Conservation (phyloP, 2,113 vertebrate genomes). For the Serinus canaria region DNA sequence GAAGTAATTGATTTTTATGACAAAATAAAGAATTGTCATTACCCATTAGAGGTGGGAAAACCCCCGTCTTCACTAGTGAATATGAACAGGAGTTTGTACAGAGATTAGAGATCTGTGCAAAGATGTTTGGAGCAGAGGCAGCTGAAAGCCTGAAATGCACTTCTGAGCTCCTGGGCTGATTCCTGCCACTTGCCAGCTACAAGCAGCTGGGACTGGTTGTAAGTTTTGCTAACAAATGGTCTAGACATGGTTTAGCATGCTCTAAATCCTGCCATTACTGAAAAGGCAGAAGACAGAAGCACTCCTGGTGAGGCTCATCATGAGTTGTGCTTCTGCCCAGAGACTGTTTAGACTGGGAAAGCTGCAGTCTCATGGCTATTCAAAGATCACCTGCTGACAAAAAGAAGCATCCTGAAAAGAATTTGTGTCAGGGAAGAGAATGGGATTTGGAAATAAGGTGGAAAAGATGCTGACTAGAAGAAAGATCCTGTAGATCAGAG, state of each 20-base stretch:
- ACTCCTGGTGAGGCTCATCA: background rate
- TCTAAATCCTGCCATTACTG: background rate
- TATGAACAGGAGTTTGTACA: accelerated
- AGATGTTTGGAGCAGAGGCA: background rate
- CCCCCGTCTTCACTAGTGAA: accelerated
- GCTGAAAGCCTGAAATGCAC: background rate
- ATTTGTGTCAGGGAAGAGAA: background rate
- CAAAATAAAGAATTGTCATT: background rate
- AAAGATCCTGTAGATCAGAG: background rate
- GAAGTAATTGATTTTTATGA: background rate
- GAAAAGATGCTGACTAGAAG: background rate
- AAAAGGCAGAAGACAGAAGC: background rate
- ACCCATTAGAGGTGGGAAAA: background rate
- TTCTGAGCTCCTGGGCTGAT: background rate
- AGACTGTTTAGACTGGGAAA: background rate
- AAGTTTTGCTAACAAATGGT: background rate
- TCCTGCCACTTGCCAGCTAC: background rate
- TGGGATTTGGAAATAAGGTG: background rate
- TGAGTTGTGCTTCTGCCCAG: background rate
- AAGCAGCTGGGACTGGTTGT: no score
- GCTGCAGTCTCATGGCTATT: background rate
- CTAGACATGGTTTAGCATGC: background rate
- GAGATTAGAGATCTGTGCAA: background rate
- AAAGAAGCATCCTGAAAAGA: background rate
- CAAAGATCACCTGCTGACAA: background rate